Evolutionary conservation across 1,140 invertebrate species (phyloP).

Genomic region (Heliconius nattereri): DNA sequence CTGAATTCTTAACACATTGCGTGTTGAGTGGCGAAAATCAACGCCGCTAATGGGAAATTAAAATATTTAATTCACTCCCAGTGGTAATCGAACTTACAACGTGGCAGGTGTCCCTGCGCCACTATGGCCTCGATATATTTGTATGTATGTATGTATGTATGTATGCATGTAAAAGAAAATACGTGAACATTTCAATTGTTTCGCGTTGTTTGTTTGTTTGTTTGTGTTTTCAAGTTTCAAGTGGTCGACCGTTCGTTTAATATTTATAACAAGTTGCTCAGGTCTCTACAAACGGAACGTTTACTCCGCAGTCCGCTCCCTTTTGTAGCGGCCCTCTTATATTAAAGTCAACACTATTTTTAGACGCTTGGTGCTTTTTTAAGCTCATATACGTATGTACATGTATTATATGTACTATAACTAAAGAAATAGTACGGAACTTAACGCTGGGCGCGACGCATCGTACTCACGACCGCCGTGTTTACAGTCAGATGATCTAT

Average conservation of each 20-base stretch:
- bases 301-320: not conserved
- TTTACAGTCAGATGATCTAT: no score
- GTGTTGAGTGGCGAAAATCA: no score
- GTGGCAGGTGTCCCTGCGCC: no score
- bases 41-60: no score
- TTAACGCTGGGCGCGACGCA: no score
- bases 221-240: not conserved
- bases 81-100: no score
- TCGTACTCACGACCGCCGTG: no score
- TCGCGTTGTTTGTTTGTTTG: conserved; percentile 1
- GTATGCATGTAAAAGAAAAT: not conserved
- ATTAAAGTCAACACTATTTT: conserved; percentile 10
- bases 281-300: conserved; percentile 1
- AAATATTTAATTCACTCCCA: no score
- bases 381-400: not conserved
- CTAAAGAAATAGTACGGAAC: no score
- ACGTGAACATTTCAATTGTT: not conserved
- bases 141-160: no score
- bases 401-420: not conserved
- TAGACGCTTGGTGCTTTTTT: not conserved
- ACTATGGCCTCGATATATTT: no score
- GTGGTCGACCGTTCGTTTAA: not conserved
- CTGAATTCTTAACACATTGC: no score
- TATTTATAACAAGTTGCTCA: conserved; percentile 10
- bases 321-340: conserved; percentile 1